Evolutionary conservation across 37 sponge, comb jelly and placozoan genomes (phyloP).

Genomic region (Crambe crambe): DNA sequence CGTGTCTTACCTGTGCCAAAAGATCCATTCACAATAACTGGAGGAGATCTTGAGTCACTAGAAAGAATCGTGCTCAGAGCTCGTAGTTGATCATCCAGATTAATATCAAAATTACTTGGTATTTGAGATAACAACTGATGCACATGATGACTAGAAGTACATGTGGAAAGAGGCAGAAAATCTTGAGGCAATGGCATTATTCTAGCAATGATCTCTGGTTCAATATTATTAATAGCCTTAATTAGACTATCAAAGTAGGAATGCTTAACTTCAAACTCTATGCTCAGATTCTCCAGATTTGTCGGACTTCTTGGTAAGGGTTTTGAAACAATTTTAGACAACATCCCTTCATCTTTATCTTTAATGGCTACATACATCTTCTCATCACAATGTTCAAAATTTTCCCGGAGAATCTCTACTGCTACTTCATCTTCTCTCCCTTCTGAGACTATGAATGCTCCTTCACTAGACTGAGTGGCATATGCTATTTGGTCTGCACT

Average conservation of each 20-base stretch:
- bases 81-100: conserved; percentile 15
- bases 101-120: background rate
- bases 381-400: conserved; percentile 16
- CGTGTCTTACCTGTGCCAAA: conserved; percentile 85
- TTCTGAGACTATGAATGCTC: background rate
- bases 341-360: background rate
- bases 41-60: conserved; percentile 25
- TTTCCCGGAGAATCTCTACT: conserved; percentile 23
- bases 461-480: conserved; percentile 67
- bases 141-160: background rate
- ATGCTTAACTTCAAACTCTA: conserved; percentile 64
- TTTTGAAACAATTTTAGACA: background rate
- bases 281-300: background rate
- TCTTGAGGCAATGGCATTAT: conserved; percentile 31
- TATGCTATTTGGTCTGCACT: conserved; percentile 39
- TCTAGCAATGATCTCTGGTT: conserved; percentile 12
- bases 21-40: conserved; percentile 61
- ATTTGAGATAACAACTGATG: background rate
- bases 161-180: background rate
- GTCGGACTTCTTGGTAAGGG: background rate
- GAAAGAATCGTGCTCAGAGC: conserved; percentile 26
- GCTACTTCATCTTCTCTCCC: background rate
- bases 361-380: conserved; percentile 20
- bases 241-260: conserved; percentile 60
- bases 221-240: conserved; percentile 26